These are phyloP conservation scores for Cinclus cinclus DNA, from an alignment of 2,113 vertebrate species.

Conservation along the genomic window DNA sequence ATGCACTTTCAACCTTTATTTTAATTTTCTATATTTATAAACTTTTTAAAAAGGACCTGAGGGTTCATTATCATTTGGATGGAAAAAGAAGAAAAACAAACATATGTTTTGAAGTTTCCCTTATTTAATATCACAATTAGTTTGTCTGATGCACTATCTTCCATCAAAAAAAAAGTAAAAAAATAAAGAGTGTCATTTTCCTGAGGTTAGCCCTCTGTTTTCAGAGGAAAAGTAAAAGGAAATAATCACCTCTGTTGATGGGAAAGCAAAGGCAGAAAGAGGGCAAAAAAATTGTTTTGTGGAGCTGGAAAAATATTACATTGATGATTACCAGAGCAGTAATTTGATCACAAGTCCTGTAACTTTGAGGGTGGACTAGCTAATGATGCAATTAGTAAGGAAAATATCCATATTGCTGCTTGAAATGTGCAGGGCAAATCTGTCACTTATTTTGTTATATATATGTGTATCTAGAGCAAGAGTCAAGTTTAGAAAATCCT, in stretches of 20 bases:
- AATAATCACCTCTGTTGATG: background rate
- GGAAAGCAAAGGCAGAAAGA: background rate
- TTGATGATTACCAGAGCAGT: background rate
- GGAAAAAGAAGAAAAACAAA: background rate
- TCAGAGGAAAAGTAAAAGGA: background rate
- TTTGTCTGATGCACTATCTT: background rate
- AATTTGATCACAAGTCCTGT: constrained; percentile 21
- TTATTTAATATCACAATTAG: background rate
- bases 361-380: background rate
- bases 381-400: constrained; percentile 37
- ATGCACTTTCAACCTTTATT: background rate
- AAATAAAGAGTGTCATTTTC: background rate
- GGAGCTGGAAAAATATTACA: background rate
- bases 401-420: background rate
- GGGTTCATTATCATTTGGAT: background rate
- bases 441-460: background rate
- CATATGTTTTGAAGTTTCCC: background rate
- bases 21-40: background rate
- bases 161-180: background rate
- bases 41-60: background rate
- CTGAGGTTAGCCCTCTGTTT: background rate
- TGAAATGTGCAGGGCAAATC: background rate
- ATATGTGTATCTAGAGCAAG: background rate
- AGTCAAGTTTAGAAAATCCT: background rate
- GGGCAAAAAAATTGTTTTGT: background rate